Base-by-base conservation (phyloP, 2,113 vertebrate species). In the Microcebus murinus region DNA sequence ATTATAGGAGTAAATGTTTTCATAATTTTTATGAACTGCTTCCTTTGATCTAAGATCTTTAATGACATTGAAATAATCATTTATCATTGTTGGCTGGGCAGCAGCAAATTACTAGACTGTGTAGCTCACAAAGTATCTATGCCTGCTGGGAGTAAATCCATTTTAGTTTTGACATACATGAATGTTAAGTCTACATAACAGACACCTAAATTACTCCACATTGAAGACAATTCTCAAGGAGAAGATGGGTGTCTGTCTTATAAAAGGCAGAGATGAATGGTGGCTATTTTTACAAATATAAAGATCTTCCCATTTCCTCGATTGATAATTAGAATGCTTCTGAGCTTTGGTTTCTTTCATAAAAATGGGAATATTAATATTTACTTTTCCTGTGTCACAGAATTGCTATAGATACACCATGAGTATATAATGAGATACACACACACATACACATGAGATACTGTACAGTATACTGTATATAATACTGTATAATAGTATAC, bases 291-390 rank as follows among this genome's bases (percentile, higher is more conserved):
- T 71, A 61, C 21, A 93, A 61, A 94, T 67, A 27, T 39, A 68
- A 94, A 80, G 27, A 76, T 68, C 36, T 48, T 63, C 87, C 8
- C 23, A 34, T 70, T 96, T 96, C 18, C 42, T 95, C 63, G 88
- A 94, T 89, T 39, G 13, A 50, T 48, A 20, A 20, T 1, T 82
- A 87, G 94, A 89, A 73, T 59, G 23, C 18, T 70, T 59, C 45
- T 31, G 20, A 73, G 23, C 4, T 50, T 73, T 52, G 23, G 21
- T 76, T 52, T 87, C 23, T 65, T 87, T 83, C 42, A 48, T 70
- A 76, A 39, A 68, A 85, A 48, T 91, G 45, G 10, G 11, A 42
- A 21, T 94, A 67, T 86, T 52, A 48, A n/a, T 81, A 6, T 9
- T 9, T 4, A 50, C 12, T 76, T 84, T 42, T 14, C 12, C 67